Evolutionary conservation across 2,888 invertebrate species (phyloP), one percentile per base, ranked within the genome.

Genomic region (Cremastobaeus sp.): DNA sequence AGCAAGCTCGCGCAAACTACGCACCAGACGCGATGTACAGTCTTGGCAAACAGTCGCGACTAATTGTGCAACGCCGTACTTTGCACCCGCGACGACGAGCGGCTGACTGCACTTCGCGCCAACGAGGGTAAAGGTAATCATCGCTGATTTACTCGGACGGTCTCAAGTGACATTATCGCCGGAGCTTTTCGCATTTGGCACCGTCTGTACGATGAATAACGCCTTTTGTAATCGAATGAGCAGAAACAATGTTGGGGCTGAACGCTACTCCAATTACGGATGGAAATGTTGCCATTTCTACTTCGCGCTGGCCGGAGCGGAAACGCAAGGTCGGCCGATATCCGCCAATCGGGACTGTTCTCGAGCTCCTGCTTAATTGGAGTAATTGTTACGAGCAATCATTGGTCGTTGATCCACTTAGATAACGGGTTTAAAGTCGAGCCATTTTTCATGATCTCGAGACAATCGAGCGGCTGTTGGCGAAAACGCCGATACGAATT

Each of bases 21-120:
- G 79, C 80, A 81, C 77, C 76, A 79, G 74, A 73, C 75, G 55
- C 71, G 73, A 37, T 32, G 78, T 81, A 81, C 80, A 81, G 78
- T 81, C 81, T 78, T 81, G 77, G 78, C 81, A 79, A 80, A 57
- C 68, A 78, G 50, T 64, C 57, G 47, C 45, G 68, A 43, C 47
- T 74, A 69, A 74, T 73, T 62, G 50, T 55, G 50, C 43, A 21
- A 14, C 60, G 48, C 39, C 50, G 57, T 34, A 52, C 50, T 73
- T 68, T 59, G 68, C 59, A 52, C 68, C 35, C 57, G 57, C 66
- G 48, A 48, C 35, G 52, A 8, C 47, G 21, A 14, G 18, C 32
- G 8, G 37, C 37, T 5, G 20, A 18, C 37, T 18, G 12, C 12
- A 30, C 43, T 14, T 25, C 11, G 43, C 59, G 41, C 59, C 43